phyloP scores from a whole-genome alignment of 2,113 vertebrate genomes.

The Cyanoramphus novaezelandiae region DNA sequence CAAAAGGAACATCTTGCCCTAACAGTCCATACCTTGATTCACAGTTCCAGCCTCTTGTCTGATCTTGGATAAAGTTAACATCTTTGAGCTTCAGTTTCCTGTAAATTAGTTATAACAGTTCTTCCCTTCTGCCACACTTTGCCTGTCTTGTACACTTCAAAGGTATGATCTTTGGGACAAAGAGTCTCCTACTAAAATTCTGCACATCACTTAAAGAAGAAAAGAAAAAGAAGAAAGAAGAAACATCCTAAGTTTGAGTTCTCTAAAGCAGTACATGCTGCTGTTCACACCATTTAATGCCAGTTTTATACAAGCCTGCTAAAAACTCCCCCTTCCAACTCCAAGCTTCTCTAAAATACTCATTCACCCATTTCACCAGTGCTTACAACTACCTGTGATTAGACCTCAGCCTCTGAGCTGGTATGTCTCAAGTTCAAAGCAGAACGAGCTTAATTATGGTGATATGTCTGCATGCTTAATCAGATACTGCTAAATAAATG shows the following conservation, averaged over 20 bases:
- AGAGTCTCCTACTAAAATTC: not conserved
- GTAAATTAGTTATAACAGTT: conserved; percentile 20
- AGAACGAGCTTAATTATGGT: conserved; percentile 21
- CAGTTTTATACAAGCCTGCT: not conserved
- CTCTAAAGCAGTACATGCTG: not conserved
- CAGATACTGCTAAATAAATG: not conserved
- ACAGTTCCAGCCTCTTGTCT: not conserved
- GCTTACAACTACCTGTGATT: not conserved
- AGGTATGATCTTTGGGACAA: not conserved
- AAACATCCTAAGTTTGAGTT: not conserved
- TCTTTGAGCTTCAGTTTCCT: not conserved
- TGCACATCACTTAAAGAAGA: not conserved
- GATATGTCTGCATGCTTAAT: conserved; percentile 1
- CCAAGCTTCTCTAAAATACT: not conserved
- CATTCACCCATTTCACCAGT: not conserved
- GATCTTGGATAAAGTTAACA: conserved; percentile 2
- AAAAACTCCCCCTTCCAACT: not conserved
- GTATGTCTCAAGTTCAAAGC: not conserved
- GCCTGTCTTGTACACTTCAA: conserved; percentile 20
- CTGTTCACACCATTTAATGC: not conserved
- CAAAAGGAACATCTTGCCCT: conserved; percentile 14
- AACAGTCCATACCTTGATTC: not conserved
- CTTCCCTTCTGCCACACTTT: not conserved
- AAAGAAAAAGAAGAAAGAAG: no score
- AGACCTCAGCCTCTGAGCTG: not conserved